Conservation (phyloP, 2,888 invertebrate genomes). For the Cheilosia soror region DNA sequence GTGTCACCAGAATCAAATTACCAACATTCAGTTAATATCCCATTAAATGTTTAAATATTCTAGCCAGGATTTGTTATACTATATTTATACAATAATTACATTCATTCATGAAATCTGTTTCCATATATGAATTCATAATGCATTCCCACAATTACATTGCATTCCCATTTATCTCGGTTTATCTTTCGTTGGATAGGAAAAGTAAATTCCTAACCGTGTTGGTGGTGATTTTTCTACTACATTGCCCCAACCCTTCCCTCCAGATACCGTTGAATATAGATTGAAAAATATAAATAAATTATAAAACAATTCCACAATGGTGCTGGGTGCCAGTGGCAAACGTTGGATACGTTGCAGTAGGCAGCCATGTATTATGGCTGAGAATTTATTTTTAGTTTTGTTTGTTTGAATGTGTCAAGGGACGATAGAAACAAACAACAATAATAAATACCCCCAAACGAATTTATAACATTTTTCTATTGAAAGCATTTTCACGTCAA, state of each 20-base stretch:
- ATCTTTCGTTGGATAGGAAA: constrained; percentile 5
- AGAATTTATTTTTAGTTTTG: not conserved
- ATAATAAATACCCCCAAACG: not conserved
- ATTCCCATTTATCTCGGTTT: constrained; percentile 14
- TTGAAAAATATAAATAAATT: constrained; percentile 57
- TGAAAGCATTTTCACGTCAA: constrained; percentile 61
- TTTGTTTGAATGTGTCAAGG: constrained; percentile 13
- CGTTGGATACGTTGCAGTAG: not conserved
- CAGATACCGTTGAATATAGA: constrained; percentile 1
- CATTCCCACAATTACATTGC: constrained; percentile 16
- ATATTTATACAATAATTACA: not conserved
- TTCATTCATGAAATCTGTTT: constrained; percentile 6
- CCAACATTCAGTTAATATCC: too few relatives aligned
- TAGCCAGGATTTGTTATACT: too few relatives aligned
- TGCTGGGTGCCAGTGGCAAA: not conserved
- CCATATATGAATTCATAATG: constrained; percentile 30
- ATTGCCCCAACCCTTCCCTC: not conserved
- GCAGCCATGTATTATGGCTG: not conserved
- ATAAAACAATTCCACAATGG: constrained; percentile 48
- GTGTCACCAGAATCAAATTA: too few relatives aligned
- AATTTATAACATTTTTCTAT: constrained; percentile 38
- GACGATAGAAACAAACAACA: constrained; percentile 23
- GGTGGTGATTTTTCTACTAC: not conserved
- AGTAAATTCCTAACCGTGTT: constrained; percentile 26
- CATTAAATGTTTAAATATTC: too few relatives aligned